Percentiles rank a stretch among this genome's conserved stretches.
These are phyloP conservation scores for Rotaria sp. DNA, from an alignment of 2,888 invertebrate species.

Conservation along the genomic window DNA sequence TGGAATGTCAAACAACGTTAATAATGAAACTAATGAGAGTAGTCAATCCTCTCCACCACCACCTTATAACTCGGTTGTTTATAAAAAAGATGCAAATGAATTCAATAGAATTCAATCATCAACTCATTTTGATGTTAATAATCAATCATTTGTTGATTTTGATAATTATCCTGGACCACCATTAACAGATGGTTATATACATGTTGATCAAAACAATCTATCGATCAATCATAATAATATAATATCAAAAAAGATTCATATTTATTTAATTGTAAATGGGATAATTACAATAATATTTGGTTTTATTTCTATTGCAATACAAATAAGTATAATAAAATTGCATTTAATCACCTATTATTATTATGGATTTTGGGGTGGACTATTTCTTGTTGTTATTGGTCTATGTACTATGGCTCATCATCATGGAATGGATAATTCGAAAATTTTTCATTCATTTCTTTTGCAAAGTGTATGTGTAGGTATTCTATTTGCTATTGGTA, in stretches of 20 bases:
- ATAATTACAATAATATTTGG: neutral
- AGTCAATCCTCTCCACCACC: neutral
- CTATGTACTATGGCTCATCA: neutral
- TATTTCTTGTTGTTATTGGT: neutral
- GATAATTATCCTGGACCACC: neutral
- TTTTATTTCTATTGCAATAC: neutral
- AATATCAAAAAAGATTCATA: neutral
- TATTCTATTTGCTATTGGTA: neutral
- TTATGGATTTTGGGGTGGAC: conserved; percentile 18
- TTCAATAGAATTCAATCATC: neutral
- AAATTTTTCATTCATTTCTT: neutral
- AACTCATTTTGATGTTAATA: neutral
- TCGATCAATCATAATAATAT: neutral
- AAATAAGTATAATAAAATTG: neutral
- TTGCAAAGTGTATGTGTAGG: neutral
- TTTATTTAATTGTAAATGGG: neutral
- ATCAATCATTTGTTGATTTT: neutral
- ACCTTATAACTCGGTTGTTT: neutral
- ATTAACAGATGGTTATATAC: neutral
- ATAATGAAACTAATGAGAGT: neutral
- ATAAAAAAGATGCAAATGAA: neutral
- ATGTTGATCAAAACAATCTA: neutral
- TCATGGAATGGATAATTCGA: neutral
- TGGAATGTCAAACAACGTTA: neutral
- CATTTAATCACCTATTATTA: neutral